Evolutionary conservation across 2,888 invertebrate genomes (phyloP).

Genomic region (Tetrapedia diversipes): DNA sequence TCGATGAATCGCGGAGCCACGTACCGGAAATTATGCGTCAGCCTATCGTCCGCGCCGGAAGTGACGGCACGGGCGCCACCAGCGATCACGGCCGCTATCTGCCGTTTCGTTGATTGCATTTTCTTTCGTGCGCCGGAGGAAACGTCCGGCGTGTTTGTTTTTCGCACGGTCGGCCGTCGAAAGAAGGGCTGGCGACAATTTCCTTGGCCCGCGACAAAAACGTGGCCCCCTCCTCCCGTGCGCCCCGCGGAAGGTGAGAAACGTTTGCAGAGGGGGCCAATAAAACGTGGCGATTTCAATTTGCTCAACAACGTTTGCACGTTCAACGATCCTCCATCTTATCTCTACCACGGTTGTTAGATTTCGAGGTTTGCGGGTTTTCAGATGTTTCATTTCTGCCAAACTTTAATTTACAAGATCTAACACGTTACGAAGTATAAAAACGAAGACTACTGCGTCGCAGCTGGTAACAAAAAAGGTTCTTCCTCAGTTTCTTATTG

Average conservation of each 20-base stretch:
- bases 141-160: slow-evolving; percentile 64
- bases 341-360: too few species aligned
- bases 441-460: too few species aligned
- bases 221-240: neutral
- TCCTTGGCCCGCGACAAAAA: slow-evolving; percentile 22
- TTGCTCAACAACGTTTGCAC: neutral
- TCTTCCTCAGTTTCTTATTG: too few species aligned
- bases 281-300: slow-evolving; percentile 4
- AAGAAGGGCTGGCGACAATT: slow-evolving; percentile 49
- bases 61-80: slow-evolving; percentile 76
- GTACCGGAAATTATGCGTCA: slow-evolving; percentile 83
- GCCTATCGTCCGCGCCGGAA: slow-evolving; percentile 80
- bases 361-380: too few species aligned
- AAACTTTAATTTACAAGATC: too few species aligned
- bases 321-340: neutral
- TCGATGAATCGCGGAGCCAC: slow-evolving; percentile 80
- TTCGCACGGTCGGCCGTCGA: slow-evolving; percentile 56
- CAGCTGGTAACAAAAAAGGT: too few species aligned
- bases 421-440: too few species aligned
- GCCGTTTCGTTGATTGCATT: slow-evolving; percentile 75
- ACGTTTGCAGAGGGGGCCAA: slow-evolving; percentile 7
- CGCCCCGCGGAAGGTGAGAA: neutral
- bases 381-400: too few species aligned
- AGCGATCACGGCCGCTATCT: slow-evolving; percentile 81
- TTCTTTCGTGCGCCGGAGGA: slow-evolving; percentile 61